These are phyloP conservation scores for Ernsta delagoae DNA, from an alignment of 2,888 invertebrate genomes.

Conservation along the genomic window DNA sequence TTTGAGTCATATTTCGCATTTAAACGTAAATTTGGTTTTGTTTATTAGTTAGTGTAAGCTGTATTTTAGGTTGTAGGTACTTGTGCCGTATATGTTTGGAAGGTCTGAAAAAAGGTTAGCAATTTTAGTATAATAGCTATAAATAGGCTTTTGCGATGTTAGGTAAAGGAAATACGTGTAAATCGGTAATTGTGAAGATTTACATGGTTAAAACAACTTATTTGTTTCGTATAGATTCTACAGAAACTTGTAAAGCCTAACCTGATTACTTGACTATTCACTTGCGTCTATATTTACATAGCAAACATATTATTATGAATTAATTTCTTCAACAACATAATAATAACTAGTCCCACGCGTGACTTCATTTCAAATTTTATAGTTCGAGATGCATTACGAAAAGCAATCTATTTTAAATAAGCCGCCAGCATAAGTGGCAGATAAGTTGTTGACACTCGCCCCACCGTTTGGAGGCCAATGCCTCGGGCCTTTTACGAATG, in stretches of 20 bases:
- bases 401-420: constrained; percentile 47
- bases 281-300: too few species aligned
- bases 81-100: neutral
- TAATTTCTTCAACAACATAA: neutral
- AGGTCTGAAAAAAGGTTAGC: neutral
- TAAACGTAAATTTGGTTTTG: neutral
- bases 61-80: too few species aligned
- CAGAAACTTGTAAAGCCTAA: too few species aligned
- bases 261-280: too few species aligned
- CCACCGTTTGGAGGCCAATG: constrained; percentile 56
- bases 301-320: too few species aligned
- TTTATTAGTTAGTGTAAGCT: neutral
- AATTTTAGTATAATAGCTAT: neutral
- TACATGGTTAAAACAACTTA: too few species aligned
- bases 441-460: constrained; percentile 60
- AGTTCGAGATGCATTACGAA: constrained; percentile 49
- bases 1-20: neutral
- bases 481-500: constrained; percentile 49
- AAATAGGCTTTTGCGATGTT: neutral
- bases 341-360: constrained; percentile 18
- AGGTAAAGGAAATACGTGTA: neutral
- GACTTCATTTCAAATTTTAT: constrained; percentile 16
- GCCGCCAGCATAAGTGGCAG: constrained; percentile 49
- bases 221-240: too few species aligned
- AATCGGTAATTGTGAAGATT: neutral